Evolutionary conservation across 2,113 vertebrate genomes (phyloP), one percentile per base, ranked within the genome.

Genomic region (Stigmatopora nigra): DNA sequence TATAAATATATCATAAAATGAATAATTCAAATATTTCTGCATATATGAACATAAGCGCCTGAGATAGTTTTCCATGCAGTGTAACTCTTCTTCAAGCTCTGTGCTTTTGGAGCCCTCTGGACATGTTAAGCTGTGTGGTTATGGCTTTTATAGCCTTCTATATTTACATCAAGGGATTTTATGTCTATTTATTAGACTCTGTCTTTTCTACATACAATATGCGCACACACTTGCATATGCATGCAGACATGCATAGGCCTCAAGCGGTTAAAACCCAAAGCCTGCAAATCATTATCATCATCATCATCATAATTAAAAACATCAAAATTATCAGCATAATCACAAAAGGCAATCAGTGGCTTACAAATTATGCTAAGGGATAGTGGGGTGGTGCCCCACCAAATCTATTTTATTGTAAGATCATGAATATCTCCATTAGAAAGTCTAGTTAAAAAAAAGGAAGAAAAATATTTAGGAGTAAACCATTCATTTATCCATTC

Each of bases 101-200:
- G 75, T 77, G 70, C 35, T 41, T 70, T 57, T 7, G 10, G 65
- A 63, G 55, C 79, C 79, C 72, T 71, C 70, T 59, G 72, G 81
- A 76, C 67, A 77, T 68, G 66, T 76, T 70, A 67, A 63, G 31
- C 48, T 73, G 83, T 72, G 35, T 79, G 68, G 70, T 81, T 84
- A 61, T 49, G 61, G 60, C 55, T 77, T 72, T 19, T 81, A 64
- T 63, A 59, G 51, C 20, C 61, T 31, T 56, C 65, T 61, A 66
- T 67, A 72, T 69, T 49, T 48, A 69, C 72, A 78, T 80, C 69
- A 75, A 76, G 81, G 65, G 13, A 38, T 8, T 72, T 68, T 38
- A 38, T 10, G 5, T 62, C 36, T 64, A 0, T 58, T 13, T 57
- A 44, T 64, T 47, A 71, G 2, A 13, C 20, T 45, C 7, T 59